Evolutionary conservation across 2,797 vertebrate species (phyloP).

Genomic region (Champsocephalus esox): DNA sequence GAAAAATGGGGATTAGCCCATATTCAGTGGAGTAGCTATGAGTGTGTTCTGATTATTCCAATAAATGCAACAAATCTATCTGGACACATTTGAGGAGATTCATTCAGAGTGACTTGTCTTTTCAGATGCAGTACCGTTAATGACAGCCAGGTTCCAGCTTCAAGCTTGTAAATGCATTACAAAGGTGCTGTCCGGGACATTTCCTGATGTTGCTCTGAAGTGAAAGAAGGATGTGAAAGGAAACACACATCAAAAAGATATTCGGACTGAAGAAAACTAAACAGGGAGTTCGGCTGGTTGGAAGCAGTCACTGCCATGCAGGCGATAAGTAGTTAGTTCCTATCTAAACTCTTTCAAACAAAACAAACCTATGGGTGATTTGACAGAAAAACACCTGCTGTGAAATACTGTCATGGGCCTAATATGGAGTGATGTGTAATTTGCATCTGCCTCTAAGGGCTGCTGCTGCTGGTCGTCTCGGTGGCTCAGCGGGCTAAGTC

Average conservation of each 20-base stretch:
- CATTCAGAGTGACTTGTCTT: background rate
- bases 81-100: background rate
- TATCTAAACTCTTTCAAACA: background rate
- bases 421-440: conserved; percentile 54
- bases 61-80: conserved; percentile 8
- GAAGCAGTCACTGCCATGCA: background rate
- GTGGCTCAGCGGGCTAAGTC: conserved; percentile 67
- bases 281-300: background rate
- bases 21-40: conserved; percentile 2
- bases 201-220: background rate
- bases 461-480: conserved; percentile 47
- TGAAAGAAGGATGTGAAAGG: background rate
- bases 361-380: background rate
- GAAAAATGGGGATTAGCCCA: conserved; percentile 50
- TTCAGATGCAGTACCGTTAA: background rate
- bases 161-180: background rate
- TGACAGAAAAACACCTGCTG: conserved; percentile 43
- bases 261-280: conserved; percentile 1
- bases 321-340: conserved; percentile 4
- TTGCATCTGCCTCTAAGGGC: conserved; percentile 56
- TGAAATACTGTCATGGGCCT: conserved; percentile 46
- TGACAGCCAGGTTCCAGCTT: background rate
- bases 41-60: conserved; percentile 21
- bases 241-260: background rate
- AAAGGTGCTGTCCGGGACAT: background rate